Base-by-base conservation (phyloP, 2,888 invertebrate genomes). In the Tupiocoris notatus region DNA sequence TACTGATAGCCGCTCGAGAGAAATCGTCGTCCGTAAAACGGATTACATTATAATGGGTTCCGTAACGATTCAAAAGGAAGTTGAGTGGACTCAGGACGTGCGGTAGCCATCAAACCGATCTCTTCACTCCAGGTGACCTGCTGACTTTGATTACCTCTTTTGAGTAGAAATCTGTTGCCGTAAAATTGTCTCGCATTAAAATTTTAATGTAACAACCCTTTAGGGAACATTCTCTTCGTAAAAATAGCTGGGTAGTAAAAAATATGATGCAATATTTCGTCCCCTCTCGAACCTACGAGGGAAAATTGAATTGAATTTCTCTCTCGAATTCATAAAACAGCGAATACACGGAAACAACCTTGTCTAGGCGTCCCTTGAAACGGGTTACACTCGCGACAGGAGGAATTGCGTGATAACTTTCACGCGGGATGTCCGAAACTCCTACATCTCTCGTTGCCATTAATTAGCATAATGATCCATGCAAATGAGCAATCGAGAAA, bases 401-500 rank as follows among this genome's bases (percentile, higher is more conserved):
- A 39, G 22, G 58, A n/a, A 58, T 68, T 68, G 68, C 68, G 68
- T 68, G 68, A 58, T 68, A 20, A 68, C 68, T 68, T 68, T 68
- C 68, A 56, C 68, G 58, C 3, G 59, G 39, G 54, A 25, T 54
- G 66, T 39, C 66, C 66, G 66, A 56, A 58, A 57, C 68, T 18
- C 66, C 54, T 39, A 66, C 54, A 66, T 17, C 57, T 22, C 21
- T 56, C 67, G 9, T 16, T 9, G 17, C 3, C 18, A 6, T 59
- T n/a, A n/a, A 64, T 64, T 64, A 64, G 64, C 64, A 64, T 64
- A 64, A 23, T 23, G 23, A 64, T 23, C 2, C 20, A 64, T 64
- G 64, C 23, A 64, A 63, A 63, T 63, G 20, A 18, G 23, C 64
- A 20, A n/a, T 23, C 23, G 6, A 64, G 64, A 22, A 22, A 64